Conservation (phyloP, 2,888 invertebrate species). For the Falcaria lacertinaria region DNA sequence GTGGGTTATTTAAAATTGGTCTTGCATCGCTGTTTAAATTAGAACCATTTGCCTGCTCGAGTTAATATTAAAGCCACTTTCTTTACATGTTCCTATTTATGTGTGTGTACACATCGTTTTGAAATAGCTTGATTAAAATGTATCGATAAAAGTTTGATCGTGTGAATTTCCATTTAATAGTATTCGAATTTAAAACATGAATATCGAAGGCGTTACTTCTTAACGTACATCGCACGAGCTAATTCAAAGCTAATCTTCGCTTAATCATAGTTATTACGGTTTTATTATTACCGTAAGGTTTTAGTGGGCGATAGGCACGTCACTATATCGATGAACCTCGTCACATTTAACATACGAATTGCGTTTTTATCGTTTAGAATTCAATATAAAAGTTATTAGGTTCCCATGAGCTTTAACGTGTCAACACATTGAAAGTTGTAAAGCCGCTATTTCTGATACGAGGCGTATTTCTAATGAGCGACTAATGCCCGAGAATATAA, state of each 20-base stretch:
- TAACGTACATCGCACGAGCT: conserved; percentile 46
- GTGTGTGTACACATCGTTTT: conserved; percentile 14
- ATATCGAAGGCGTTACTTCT: conserved; percentile 32
- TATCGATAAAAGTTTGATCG: conserved; percentile 31
- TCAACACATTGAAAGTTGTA: background rate
- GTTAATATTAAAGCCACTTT: conserved; percentile 1
- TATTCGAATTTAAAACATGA: conserved; percentile 30
- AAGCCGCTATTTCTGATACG: background rate
- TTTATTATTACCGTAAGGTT: conserved; percentile 43
- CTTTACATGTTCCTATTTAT: background rate
- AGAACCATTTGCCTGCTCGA: conserved; percentile 20
- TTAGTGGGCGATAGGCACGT: conserved; percentile 30
- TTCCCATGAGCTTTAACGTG: background rate
- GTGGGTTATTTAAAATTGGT: conserved; percentile 20
- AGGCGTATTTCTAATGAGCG: background rate
- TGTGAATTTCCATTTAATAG: conserved; percentile 33
- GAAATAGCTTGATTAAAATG: conserved; percentile 36
- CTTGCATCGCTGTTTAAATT: conserved; percentile 29
- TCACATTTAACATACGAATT: conserved; percentile 1
- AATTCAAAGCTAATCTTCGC: conserved; percentile 51
- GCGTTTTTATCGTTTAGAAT: background rate
- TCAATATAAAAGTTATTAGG: conserved; percentile 1
- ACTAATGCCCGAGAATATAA: background rate
- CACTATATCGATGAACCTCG: conserved; percentile 23
- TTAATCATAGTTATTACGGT: conserved; percentile 60